phyloP scores from a whole-genome alignment of 2,797 vertebrate genomes.

The Enteromius fasciolatus region DNA sequence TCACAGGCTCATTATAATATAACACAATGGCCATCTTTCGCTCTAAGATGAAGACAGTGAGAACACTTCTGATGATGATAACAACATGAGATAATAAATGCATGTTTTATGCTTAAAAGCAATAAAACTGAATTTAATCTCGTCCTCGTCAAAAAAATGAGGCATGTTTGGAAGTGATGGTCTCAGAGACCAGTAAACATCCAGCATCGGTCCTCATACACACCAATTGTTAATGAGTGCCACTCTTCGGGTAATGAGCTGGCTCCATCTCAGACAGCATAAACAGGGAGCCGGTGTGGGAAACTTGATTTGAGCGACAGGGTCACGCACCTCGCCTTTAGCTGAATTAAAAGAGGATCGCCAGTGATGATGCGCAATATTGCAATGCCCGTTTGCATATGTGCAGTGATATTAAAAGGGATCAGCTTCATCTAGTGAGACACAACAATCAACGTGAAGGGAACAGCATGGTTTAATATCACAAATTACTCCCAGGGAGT shows the following conservation, averaged over 20 bases:
- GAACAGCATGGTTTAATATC: constrained; percentile 94
- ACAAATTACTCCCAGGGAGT: constrained; percentile 97
- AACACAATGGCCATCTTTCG: constrained; percentile 28
- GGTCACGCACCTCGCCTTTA: constrained; percentile 94
- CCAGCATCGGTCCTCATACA: constrained; percentile 11
- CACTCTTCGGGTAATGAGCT: constrained; percentile 37
- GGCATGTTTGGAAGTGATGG: neutral
- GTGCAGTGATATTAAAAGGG: constrained; percentile 98
- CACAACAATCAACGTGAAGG: constrained; percentile 91
- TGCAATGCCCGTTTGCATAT: constrained; percentile 98
- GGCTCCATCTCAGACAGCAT: constrained; percentile 32
- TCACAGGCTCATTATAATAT: constrained; percentile 44
- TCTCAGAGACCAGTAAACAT: constrained; percentile 8
- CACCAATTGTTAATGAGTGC: constrained; percentile 35
- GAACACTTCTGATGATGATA: constrained; percentile 10
- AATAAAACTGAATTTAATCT: constrained; percentile 12
- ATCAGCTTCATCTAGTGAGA: constrained; percentile 93
- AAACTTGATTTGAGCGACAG: constrained; percentile 89
- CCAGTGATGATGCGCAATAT: constrained; percentile 91
- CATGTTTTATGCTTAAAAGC: constrained; percentile 2
- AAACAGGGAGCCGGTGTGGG: constrained; percentile 37
- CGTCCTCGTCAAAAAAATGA: neutral
- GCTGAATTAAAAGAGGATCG: constrained; percentile 98
- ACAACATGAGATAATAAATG: constrained; percentile 11
- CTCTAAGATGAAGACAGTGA: constrained; percentile 18